Percentiles rank a stretch among this genome's conserved stretches.
These are phyloP conservation scores for Thera britannica DNA, from an alignment of 2,888 invertebrate species.

Conservation along the genomic window DNA sequence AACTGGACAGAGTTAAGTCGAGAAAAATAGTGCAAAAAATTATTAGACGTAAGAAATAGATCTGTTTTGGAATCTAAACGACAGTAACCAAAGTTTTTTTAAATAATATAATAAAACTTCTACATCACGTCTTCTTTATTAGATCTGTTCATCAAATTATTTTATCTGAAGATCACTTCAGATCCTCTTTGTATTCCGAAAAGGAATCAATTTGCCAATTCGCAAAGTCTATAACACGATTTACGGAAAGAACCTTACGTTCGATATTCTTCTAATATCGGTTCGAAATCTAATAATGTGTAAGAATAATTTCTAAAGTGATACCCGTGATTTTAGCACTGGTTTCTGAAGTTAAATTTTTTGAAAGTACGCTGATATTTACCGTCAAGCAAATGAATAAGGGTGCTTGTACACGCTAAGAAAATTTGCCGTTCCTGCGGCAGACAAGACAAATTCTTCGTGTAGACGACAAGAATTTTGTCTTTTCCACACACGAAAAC, in stretches of 20 bases:
- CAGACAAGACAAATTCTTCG: too few relatives aligned
- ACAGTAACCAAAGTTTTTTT: not conserved
- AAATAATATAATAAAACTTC: not conserved
- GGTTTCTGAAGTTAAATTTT: not conserved
- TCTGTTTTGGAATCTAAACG: too few relatives aligned
- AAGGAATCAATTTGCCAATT: constrained; percentile 38
- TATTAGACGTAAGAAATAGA: too few relatives aligned
- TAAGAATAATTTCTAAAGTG: constrained; percentile 47
- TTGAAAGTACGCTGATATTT: too few relatives aligned
- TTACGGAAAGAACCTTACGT: constrained; percentile 19
- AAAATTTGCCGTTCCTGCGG: too few relatives aligned
- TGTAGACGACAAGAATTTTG: too few relatives aligned
- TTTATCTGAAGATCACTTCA: constrained; percentile 22
- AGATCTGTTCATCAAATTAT: constrained; percentile 22
- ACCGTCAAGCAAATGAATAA: too few relatives aligned
- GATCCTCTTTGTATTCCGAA: constrained; percentile 31
- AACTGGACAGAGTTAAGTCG: too few relatives aligned
- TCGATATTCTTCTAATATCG: constrained; percentile 47
- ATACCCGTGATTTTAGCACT: constrained; percentile 17
- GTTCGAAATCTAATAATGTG: constrained; percentile 56
- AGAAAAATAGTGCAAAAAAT: too few relatives aligned
- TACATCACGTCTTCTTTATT: not conserved
- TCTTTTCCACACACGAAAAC: too few relatives aligned
- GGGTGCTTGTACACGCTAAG: too few relatives aligned
- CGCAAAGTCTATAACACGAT: constrained; percentile 38